Conservation (phyloP, 2,888 invertebrate genomes). For the Catocala nupta region DNA sequence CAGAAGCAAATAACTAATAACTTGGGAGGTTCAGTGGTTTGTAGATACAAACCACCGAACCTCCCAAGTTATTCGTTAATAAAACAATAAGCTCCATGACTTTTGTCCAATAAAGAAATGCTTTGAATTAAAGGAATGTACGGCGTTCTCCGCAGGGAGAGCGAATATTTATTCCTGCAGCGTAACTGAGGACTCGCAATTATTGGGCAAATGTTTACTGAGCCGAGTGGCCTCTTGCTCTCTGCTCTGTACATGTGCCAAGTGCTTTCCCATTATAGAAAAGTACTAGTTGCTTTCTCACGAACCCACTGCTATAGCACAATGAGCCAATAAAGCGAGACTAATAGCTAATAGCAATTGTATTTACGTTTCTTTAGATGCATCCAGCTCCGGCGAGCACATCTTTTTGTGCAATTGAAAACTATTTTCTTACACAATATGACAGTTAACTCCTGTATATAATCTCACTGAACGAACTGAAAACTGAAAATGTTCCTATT, state of each 20-base stretch:
- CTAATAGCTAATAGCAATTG: conserved; percentile 56
- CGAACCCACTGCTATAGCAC: conserved; percentile 58
- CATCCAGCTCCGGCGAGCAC: conserved; percentile 17
- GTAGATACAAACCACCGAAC: conserved; percentile 50
- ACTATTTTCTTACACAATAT: background rate
- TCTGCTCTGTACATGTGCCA: conserved; percentile 72
- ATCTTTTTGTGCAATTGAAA: conserved; percentile 8
- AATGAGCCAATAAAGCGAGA: conserved; percentile 71
- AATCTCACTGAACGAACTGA: background rate
- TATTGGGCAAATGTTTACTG: conserved; percentile 84
- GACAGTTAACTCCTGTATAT: background rate
- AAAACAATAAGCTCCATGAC: conserved; percentile 77
- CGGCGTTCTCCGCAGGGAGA: conserved; percentile 70
- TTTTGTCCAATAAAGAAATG: conserved; percentile 81
- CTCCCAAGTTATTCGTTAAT: conserved; percentile 72
- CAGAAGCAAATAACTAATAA: no score
- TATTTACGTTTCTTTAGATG: conserved; percentile 45
- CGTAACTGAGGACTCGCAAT: conserved; percentile 82
- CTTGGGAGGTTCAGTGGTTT: no score
- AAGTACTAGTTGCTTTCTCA: conserved; percentile 76
- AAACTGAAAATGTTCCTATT: background rate
- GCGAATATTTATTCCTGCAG: conserved; percentile 79
- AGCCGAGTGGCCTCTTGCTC: conserved; percentile 76
- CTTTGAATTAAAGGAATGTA: conserved; percentile 75
- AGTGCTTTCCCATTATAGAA: conserved; percentile 74